Percentiles rank a stretch among this genome's conserved stretches.
phyloP scores from a whole-genome alignment of 2,113 vertebrate genomes.

The Nymphicus hollandicus region DNA sequence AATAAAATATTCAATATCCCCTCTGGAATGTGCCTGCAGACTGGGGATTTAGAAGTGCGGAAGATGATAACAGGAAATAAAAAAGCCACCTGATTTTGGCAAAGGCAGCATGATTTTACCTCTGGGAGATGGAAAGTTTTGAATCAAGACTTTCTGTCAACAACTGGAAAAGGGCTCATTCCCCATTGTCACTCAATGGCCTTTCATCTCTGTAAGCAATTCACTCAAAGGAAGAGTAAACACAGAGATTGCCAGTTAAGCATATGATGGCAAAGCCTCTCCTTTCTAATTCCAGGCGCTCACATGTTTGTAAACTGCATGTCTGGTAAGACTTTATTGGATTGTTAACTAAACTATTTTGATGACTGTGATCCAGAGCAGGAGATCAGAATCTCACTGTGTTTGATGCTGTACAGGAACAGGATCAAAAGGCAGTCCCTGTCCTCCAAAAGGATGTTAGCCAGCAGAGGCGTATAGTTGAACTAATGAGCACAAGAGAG shows the following conservation, averaged over 20 bases:
- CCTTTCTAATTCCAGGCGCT: background rate
- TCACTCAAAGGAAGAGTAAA: background rate
- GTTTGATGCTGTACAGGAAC: background rate
- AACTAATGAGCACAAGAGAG: background rate
- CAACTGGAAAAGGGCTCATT: background rate
- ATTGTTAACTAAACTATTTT: background rate
- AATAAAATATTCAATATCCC: constrained; percentile 57
- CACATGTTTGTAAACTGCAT: background rate
- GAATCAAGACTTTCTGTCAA: background rate
- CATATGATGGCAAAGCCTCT: background rate
- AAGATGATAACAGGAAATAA: background rate
- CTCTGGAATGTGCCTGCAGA: constrained; percentile 34
- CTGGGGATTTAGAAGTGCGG: background rate
- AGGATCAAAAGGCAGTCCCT: background rate
- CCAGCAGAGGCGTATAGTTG: background rate
- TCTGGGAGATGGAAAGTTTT: background rate
- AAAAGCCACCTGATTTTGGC: background rate
- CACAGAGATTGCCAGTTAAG: background rate
- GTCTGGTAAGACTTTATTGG: background rate
- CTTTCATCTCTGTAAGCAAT: background rate
- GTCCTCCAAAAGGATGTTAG: background rate
- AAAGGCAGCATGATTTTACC: background rate
- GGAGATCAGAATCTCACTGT: background rate
- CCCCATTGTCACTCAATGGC: background rate
- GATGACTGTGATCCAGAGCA: background rate